Evolutionary conservation across 1,140 invertebrate species (phyloP).

Genomic region (Neocloeon triangulifer): DNA sequence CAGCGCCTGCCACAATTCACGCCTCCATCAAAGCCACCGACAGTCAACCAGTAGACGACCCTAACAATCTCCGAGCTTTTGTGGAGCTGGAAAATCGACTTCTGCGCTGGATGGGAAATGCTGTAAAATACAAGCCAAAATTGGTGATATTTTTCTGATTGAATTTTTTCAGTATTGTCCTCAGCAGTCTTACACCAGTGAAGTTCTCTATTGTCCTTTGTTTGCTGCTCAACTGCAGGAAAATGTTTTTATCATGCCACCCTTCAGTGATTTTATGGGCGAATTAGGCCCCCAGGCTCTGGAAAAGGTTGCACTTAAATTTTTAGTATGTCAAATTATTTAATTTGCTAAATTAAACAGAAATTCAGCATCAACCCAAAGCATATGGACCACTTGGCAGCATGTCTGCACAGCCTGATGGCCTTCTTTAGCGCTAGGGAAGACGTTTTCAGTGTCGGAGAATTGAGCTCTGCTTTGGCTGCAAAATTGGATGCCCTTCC

Average conservation of each 20-base stretch:
- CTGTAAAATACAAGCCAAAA: slow-evolving; percentile 17
- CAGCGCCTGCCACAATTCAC: slow-evolving; percentile 20
- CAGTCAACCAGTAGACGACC: slow-evolving; percentile 10
- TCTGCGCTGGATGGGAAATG: slow-evolving; percentile 25
- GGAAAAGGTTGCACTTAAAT: neutral
- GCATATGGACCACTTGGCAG: slow-evolving; percentile 21
- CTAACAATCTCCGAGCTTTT: slow-evolving; percentile 16
- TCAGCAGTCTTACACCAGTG: slow-evolving; percentile 26
- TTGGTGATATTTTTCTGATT: slow-evolving; percentile 2
- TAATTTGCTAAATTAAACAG: too few species aligned
- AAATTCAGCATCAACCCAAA: neutral
- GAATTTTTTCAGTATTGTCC: slow-evolving; percentile 12
- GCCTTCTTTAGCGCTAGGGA: slow-evolving; percentile 32
- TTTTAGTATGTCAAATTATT: too few species aligned
- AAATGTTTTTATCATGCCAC: slow-evolving; percentile 37
- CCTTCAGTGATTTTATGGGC: slow-evolving; percentile 25
- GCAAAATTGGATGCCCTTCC: slow-evolving; percentile 31
- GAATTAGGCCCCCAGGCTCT: slow-evolving; percentile 9
- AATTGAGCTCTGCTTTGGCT: slow-evolving; percentile 32
- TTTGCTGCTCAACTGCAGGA: slow-evolving; percentile 30
- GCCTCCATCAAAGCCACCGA: slow-evolving; percentile 12
- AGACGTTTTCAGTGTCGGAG: slow-evolving; percentile 39
- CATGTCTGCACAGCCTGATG: slow-evolving; percentile 30
- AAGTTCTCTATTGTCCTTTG: slow-evolving; percentile 35
- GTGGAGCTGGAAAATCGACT: slow-evolving; percentile 21